These are phyloP conservation scores for Scaptomyza hsui DNA, from an alignment of 1,140 invertebrate species.

Conservation along the genomic window DNA sequence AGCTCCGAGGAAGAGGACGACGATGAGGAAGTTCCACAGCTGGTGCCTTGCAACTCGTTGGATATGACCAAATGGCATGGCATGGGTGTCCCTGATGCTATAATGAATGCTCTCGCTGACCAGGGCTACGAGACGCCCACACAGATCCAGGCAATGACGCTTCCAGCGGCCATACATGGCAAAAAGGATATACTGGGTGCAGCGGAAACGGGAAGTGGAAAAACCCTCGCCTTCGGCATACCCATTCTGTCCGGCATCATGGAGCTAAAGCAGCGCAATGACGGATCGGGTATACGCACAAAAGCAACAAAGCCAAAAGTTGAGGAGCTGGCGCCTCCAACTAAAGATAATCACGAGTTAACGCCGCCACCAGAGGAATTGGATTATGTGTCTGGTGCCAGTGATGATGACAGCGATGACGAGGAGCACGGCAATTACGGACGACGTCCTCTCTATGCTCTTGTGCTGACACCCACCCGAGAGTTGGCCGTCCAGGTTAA, in stretches of 20 bases:
- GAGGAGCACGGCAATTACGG: slow-evolving; percentile 61
- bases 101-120: slow-evolving; percentile 90
- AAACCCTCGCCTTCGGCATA: slow-evolving; percentile 98
- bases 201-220: slow-evolving; percentile 98
- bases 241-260: slow-evolving; percentile 95
- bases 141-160: slow-evolving; percentile 90
- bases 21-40: slow-evolving; percentile 40
- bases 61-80: slow-evolving; percentile 87
- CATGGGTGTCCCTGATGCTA: slow-evolving; percentile 87
- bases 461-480: slow-evolving; percentile 97
- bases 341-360: slow-evolving; percentile 70
- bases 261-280: slow-evolving; percentile 86
- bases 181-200: slow-evolving; percentile 95
- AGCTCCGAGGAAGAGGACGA: background rate
- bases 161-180: slow-evolving; percentile 94
- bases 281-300: slow-evolving; percentile 63
- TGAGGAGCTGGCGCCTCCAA: slow-evolving; percentile 47
- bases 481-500: slow-evolving; percentile 97
- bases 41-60: slow-evolving; percentile 23
- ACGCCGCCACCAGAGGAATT: slow-evolving; percentile 76
- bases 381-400: slow-evolving; percentile 74
- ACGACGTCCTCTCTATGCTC: slow-evolving; percentile 88
- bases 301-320: slow-evolving; percentile 78
- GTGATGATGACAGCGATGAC: slow-evolving; percentile 82
- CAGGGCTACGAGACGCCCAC: slow-evolving; percentile 93